These are phyloP conservation scores for Nephrotoma flavescens DNA, from an alignment of 2,888 invertebrate species.

Conservation along the genomic window DNA sequence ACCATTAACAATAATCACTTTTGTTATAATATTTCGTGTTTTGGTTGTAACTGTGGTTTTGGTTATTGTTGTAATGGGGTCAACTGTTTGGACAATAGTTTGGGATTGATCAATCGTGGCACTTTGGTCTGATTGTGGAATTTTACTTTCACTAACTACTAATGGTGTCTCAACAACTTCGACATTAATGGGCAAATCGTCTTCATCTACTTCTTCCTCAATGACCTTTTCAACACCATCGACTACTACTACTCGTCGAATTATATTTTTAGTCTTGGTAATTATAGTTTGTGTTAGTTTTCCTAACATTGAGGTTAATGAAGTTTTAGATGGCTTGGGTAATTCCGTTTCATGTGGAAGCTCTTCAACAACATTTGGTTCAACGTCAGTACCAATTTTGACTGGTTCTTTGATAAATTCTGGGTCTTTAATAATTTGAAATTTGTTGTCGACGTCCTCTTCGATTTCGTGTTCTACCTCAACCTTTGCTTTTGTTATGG, in stretches of 20 bases:
- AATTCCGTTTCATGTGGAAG: not conserved
- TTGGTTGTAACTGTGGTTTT: slow-evolving; percentile 45
- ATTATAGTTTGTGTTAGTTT: slow-evolving; percentile 24
- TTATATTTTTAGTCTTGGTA: slow-evolving; percentile 56
- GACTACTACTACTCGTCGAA: slow-evolving; percentile 59
- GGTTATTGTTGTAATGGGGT: not conserved
- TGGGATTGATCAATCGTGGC: not conserved
- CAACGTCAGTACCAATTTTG: not conserved
- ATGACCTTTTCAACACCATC: slow-evolving; percentile 72
- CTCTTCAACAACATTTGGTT: not conserved
- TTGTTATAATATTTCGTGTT: slow-evolving; percentile 57
- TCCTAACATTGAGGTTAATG: not conserved
- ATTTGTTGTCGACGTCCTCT: slow-evolving; percentile 54
- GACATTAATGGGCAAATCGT: slow-evolving; percentile 40
- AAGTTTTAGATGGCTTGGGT: not conserved
- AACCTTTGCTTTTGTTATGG: slow-evolving; percentile 44
- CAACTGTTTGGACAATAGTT: not conserved
- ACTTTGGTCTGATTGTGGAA: not conserved
- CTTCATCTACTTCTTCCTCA: slow-evolving; percentile 69
- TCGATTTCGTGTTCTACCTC: slow-evolving; percentile 74
- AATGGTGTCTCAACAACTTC: slow-evolving; percentile 17
- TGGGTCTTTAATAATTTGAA: not conserved
- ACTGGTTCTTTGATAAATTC: not conserved
- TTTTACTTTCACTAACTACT: not conserved
- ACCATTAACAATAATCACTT: slow-evolving; percentile 64